phyloP scores from a whole-genome alignment of 2,888 invertebrate species.

The Ormyrus thymus region DNA sequence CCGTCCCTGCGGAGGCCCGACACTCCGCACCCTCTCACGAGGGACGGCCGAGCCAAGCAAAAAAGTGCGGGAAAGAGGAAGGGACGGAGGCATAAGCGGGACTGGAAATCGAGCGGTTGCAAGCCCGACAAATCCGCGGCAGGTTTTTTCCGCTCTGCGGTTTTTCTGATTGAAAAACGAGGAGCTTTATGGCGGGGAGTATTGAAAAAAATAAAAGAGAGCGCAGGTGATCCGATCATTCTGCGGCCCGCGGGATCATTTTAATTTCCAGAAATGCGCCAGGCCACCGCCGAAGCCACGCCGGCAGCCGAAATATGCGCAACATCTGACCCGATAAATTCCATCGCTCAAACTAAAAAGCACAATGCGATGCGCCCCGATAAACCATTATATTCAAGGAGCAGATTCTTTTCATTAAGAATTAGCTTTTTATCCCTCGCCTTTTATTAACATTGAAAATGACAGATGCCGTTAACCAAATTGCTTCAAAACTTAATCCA shows the following conservation, averaged over 20 bases:
- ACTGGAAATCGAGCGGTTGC: conserved; percentile 5
- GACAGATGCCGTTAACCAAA: background rate
- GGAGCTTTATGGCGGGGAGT: background rate
- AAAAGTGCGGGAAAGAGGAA: conserved; percentile 3
- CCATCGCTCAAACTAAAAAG: too few species aligned
- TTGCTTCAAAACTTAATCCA: conserved; percentile 10
- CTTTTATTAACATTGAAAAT: too few species aligned
- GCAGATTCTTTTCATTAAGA: too few species aligned
- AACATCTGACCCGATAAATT: background rate
- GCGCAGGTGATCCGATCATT: conserved; percentile 9
- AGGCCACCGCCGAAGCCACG: too few species aligned
- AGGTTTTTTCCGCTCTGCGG: conserved; percentile 37
- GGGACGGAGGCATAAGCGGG: background rate
- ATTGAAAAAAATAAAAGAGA: background rate
- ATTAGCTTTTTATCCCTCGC: too few species aligned
- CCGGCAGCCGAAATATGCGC: conserved; percentile 1
- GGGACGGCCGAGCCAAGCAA: background rate
- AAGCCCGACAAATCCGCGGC: conserved; percentile 24
- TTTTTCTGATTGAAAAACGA: conserved; percentile 38
- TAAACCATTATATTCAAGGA: too few species aligned
- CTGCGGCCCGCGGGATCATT: conserved; percentile 1
- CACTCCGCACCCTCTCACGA: conserved; percentile 10
- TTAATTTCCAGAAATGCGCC: conserved; percentile 28
- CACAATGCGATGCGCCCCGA: too few species aligned
- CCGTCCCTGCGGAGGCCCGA: conserved; percentile 29